Evolutionary conservation across 1,140 invertebrate genomes (phyloP).

Genomic region (Halesus radiatus): DNA sequence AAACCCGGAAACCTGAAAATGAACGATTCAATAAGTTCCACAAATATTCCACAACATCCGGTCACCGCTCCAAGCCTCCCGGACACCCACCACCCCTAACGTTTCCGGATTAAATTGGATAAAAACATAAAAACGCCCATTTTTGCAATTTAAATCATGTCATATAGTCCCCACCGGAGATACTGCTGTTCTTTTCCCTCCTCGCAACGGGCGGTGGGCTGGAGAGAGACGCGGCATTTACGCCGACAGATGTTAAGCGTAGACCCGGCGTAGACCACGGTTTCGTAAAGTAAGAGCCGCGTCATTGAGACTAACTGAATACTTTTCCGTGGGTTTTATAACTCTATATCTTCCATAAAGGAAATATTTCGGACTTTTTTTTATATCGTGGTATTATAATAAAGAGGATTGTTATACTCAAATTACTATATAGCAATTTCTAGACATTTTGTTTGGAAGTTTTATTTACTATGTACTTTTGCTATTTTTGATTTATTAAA

Average conservation of each 20-base stretch:
- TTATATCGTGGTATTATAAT: too few species aligned
- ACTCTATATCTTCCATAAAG: too few species aligned
- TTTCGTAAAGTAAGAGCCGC: neutral
- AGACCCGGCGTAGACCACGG: slow-evolving; percentile 14
- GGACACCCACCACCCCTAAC: neutral
- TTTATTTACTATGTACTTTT: too few species aligned
- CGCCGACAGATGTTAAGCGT: slow-evolving; percentile 37
- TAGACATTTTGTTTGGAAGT: too few species aligned
- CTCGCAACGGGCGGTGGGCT: neutral
- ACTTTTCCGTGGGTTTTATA: too few species aligned
- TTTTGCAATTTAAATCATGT: slow-evolving; percentile 65
- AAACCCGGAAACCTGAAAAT: neutral
- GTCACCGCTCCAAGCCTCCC: neutral
- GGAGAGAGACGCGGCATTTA: slow-evolving; percentile 38
- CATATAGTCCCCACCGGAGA: slow-evolving; percentile 42
- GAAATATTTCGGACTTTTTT: too few species aligned
- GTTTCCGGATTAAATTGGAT: slow-evolving; percentile 61
- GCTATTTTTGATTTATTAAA: too few species aligned
- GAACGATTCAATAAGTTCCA: neutral
- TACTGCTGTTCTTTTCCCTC: slow-evolving; percentile 13
- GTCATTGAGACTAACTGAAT: neutral
- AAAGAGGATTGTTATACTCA: too few species aligned
- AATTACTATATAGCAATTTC: too few species aligned
- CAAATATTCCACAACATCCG: slow-evolving; percentile 6
- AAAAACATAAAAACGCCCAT: slow-evolving; percentile 65